A percentile compares a stretch with the other conserved stretches of the same genome.
Evolutionary conservation across 2,888 invertebrate species (phyloP).

Genomic region (Agrotis exclamationis): DNA sequence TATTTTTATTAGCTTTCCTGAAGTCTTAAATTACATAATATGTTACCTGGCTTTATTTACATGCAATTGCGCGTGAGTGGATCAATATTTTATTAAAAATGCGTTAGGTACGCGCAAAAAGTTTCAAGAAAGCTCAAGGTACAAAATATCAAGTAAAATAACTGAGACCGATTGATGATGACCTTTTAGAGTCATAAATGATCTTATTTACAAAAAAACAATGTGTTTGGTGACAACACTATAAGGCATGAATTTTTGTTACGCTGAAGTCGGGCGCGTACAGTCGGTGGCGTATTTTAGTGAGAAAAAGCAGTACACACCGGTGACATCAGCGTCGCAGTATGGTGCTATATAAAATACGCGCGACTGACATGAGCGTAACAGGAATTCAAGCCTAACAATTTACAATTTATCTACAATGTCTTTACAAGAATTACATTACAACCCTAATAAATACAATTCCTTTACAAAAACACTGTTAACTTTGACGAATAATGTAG

Average conservation of each 20-base stretch:
- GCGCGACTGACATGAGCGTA: no score
- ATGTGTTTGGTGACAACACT: constrained; percentile 24
- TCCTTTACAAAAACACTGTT: constrained; percentile 13
- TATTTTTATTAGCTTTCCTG: not conserved
- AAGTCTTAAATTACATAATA: not conserved
- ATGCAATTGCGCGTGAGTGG: not conserved
- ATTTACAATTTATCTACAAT: constrained; percentile 30
- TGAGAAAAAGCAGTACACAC: no score
- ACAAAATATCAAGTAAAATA: not conserved
- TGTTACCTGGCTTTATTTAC: no score
- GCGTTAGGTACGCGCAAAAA: no score
- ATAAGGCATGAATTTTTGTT: not conserved
- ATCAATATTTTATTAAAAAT: not conserved
- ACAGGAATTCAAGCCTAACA: not conserved
- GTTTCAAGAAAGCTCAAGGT: no score
- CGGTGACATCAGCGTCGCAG: no score
- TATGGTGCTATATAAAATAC: no score
- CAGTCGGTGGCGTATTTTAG: no score
- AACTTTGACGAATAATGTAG: constrained; percentile 2
- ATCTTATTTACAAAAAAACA: constrained; percentile 29
- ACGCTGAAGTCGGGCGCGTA: no score
- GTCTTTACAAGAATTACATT: constrained; percentile 33
- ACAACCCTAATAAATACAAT: constrained; percentile 26
- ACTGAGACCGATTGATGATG: not conserved
- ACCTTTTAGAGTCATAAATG: no score